phyloP scores from a whole-genome alignment of 1,140 invertebrate genomes.

The Argopecten irradians region DNA sequence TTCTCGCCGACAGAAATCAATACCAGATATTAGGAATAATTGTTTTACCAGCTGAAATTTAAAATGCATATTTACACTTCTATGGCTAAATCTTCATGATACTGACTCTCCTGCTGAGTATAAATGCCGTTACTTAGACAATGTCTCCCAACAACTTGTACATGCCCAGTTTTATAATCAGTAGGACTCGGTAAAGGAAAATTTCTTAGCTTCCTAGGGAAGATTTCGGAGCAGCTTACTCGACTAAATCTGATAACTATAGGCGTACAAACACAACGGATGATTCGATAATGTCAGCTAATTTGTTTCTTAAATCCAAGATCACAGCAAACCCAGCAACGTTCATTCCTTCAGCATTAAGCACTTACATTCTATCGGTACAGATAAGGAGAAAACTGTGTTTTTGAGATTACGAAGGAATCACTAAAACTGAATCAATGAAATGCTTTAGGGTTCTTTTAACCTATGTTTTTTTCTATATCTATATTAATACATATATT shows the following conservation, averaged over 20 bases:
- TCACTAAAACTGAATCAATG: too few species aligned
- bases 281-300: neutral
- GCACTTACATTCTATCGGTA: too few species aligned
- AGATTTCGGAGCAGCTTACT: neutral
- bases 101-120: neutral
- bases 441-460: too few species aligned
- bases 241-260: neutral
- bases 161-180: constrained; percentile 1
- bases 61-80: constrained; percentile 17
- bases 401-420: too few species aligned
- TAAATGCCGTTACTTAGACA: neutral
- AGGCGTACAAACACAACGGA: neutral
- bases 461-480: too few species aligned
- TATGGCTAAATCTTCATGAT: neutral
- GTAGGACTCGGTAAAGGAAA: neutral
- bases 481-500: too few species aligned
- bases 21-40: neutral
- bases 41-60: constrained; percentile 11
- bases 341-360: too few species aligned
- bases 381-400: too few species aligned
- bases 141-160: neutral
- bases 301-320: neutral
- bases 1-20: constrained; percentile 7
- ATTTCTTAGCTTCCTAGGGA: neutral
- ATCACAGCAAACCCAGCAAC: neutral